Evolutionary conservation across 2,797 vertebrate species (phyloP).

Genomic region (Dicrostonyx torquatus): DNA sequence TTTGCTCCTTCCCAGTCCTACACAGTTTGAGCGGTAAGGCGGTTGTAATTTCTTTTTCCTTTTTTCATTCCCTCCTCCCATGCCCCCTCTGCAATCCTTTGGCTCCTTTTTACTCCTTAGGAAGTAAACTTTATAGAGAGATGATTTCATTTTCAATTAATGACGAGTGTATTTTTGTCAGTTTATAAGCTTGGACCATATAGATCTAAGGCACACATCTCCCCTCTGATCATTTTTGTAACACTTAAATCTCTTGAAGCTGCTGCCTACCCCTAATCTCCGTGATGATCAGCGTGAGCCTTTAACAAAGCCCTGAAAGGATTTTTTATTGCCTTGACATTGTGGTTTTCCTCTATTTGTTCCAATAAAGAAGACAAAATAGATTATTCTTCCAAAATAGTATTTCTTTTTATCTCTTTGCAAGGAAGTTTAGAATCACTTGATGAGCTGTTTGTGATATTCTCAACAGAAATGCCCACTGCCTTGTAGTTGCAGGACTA

Average conservation of each 20-base stretch:
- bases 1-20: constrained; percentile 76
- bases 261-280: neutral
- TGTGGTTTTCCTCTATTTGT: neutral
- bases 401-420: neutral
- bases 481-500: neutral
- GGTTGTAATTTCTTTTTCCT: constrained; percentile 27
- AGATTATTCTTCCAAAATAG: neutral
- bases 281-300: neutral
- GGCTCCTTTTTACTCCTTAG: constrained; percentile 13
- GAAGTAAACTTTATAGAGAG: constrained; percentile 27
- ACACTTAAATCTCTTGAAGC: constrained; percentile 40
- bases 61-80: constrained; percentile 8
- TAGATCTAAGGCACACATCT: constrained; percentile 55
- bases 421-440: constrained; percentile 2
- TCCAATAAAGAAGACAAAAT: constrained; percentile 33
- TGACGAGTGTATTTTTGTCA: neutral
- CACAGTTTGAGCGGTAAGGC: constrained; percentile 69
- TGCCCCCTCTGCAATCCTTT: neutral
- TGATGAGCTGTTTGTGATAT: constrained; percentile 24
- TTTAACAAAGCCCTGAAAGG: neutral
- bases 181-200: constrained; percentile 64
- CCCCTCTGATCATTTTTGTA: constrained; percentile 42
- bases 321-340: constrained; percentile 10
- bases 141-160: constrained; percentile 64
- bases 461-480: constrained; percentile 27